phyloP scores from a whole-genome alignment of 2,113 vertebrate genomes.

The Uropsilus gracilis region DNA sequence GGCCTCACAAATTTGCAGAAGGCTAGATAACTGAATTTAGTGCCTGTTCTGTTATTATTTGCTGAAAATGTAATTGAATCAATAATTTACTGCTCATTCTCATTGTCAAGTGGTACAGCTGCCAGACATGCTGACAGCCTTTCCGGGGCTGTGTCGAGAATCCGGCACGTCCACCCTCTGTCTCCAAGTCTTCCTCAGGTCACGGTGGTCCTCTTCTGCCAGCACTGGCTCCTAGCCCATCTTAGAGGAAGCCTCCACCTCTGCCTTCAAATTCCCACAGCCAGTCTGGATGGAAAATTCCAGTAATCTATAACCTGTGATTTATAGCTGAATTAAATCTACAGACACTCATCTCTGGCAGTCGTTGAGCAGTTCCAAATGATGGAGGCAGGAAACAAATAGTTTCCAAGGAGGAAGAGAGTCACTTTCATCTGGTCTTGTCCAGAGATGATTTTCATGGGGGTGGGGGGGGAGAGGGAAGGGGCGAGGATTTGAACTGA shows the following conservation, averaged over 20 bases:
- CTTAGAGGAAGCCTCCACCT: not conserved
- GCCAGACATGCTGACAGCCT: not conserved
- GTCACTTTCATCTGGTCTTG: not conserved
- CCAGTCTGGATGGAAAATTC: not conserved
- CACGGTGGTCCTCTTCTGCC: not conserved
- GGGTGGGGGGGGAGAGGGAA: not conserved
- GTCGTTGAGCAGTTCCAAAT: not conserved
- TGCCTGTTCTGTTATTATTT: not conserved
- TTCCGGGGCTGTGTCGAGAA: not conserved
- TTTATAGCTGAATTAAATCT: not conserved
- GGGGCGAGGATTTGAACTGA: not conserved
- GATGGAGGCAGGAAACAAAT: not conserved
- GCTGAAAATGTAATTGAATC: constrained; percentile 19
- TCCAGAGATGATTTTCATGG: not conserved
- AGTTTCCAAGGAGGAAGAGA: not conserved
- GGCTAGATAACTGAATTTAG: not conserved
- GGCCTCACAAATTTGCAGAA: not conserved
- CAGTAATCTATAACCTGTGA: not conserved
- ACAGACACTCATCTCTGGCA: not conserved
- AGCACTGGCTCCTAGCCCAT: not conserved
- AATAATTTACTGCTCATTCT: not conserved
- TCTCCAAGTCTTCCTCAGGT: not conserved
- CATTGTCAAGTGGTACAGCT: not conserved
- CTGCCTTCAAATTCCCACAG: not conserved
- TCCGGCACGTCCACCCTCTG: not conserved